Conservation (phyloP, 1,140 invertebrate species). For the Lepidurus packardi region DNA sequence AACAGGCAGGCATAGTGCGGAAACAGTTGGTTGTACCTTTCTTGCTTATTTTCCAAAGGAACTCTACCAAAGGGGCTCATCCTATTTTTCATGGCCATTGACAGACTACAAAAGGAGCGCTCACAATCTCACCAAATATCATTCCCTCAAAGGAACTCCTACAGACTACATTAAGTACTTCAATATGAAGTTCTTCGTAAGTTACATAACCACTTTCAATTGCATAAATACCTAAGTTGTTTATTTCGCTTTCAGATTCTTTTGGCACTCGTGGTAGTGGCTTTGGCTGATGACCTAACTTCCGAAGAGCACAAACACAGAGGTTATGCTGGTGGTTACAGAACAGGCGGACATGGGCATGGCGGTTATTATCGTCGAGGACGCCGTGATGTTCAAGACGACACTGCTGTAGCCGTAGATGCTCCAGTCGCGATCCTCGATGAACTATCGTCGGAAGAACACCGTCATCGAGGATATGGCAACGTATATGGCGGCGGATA, state of each 20-base stretch:
- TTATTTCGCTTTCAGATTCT: background rate
- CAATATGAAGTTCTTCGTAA: background rate
- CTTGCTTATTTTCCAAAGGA: too few relatives aligned
- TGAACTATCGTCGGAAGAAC: background rate
- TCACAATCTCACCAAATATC: background rate
- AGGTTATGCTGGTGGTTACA: background rate
- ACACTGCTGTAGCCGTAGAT: background rate
- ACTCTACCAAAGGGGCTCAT: too few relatives aligned
- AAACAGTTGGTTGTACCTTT: too few relatives aligned
- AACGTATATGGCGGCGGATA: background rate
- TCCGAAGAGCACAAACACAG: background rate
- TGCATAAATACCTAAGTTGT: background rate
- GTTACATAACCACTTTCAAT: background rate
- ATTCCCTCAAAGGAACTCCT: background rate
- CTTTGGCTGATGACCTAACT: conserved; percentile 3
- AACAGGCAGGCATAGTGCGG: too few relatives aligned
- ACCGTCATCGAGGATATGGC: background rate
- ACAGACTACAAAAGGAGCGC: background rate
- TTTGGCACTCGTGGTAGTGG: conserved; percentile 1
- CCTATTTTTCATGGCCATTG: background rate
- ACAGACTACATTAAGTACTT: background rate
- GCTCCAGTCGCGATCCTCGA: background rate
- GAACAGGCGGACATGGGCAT: background rate
- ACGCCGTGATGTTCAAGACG: background rate
- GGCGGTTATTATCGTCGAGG: background rate